Base-by-base conservation (phyloP, 2,888 invertebrate species). In the Polylopha cassiicola region DNA sequence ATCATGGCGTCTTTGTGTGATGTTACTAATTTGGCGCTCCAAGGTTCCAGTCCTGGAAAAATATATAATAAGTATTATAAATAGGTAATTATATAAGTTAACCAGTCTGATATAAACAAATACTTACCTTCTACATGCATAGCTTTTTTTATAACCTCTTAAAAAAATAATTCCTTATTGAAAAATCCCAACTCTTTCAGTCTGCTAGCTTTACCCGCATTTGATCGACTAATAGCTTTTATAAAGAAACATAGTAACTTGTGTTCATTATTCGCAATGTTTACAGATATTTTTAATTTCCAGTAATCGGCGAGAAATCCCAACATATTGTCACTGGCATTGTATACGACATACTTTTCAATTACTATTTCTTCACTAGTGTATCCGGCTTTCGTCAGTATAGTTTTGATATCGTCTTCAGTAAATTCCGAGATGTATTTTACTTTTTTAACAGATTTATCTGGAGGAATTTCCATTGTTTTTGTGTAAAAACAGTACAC, bases 251-350 rank as follows among this genome's bases (percentile, higher is more conserved):
- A 44, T 1, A 73, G 47, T 0, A 51, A 41, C 49, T 61, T 58
- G 32, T 27, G 55, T 23, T 54, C 44, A n/a, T 41, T 46, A 4
- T 54, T 46, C 29, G 54, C 47, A 4, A 47, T 50, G 17, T 60
- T 37, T 13, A 63, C 20, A 34, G 51, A 39, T 7, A 84, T 67
- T 56, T 66, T 58, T 1, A 84, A 51, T 61, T 68, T 82, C 70
- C 71, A 77, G 53, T 84, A 81, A 48, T 85, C 85, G n/a, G 72
- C 59, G 15, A 81, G 47, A 46, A 77, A 84, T 9, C 85, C 85
- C 39, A 85, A 52, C 79, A 84, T 80, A 53, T 74, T 77, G 5
- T 75, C 69, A 55, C 79, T 82, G 2, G 82, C 80, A 33, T 59
- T 62, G 11, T 54, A 27, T 5, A 77, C 46, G 14, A 26, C 39